These are phyloP conservation scores for Trinectes maculatus DNA, from an alignment of 2,113 vertebrate species.

Conservation along the genomic window DNA sequence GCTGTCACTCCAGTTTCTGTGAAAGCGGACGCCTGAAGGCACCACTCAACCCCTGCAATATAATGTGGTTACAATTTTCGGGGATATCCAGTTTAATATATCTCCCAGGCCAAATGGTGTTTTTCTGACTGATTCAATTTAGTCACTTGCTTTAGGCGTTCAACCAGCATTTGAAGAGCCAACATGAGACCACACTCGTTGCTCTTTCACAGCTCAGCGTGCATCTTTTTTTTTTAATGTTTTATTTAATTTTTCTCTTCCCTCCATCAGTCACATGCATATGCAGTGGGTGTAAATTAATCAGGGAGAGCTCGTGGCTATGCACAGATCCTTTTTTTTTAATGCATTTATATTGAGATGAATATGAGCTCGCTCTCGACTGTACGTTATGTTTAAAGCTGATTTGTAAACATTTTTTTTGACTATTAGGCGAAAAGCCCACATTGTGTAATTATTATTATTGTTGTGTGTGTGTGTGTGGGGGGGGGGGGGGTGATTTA, in stretches of 20 bases:
- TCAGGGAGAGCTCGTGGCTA: conserved; percentile 24
- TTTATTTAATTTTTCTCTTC: conserved; percentile 41
- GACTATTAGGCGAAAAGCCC: neutral
- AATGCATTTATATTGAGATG: conserved; percentile 23
- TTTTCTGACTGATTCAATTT: conserved; percentile 58
- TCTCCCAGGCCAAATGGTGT: conserved; percentile 38
- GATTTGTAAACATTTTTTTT: neutral
- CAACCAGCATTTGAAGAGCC: conserved; percentile 37
- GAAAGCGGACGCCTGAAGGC: conserved; percentile 27
- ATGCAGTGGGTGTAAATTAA: conserved; percentile 39
- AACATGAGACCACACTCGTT: conserved; percentile 26
- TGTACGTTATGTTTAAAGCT: neutral
- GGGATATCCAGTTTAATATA: conserved; percentile 37
- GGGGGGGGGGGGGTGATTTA: no score
- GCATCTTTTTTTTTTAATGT: conserved; percentile 34
- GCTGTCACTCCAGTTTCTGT: conserved; percentile 11
- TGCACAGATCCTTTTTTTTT: conserved; percentile 23
- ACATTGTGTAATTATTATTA: neutral
- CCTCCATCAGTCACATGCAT: conserved; percentile 40
- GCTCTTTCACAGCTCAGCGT: conserved; percentile 8
- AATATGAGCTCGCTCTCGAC: neutral
- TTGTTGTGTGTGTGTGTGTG: no score
- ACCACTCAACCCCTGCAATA: conserved; percentile 24
- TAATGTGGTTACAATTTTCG: conserved; percentile 24
- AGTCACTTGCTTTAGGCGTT: conserved; percentile 48